phyloP scores from a whole-genome alignment of 2,888 invertebrate species.

The Nowickia ferox region DNA sequence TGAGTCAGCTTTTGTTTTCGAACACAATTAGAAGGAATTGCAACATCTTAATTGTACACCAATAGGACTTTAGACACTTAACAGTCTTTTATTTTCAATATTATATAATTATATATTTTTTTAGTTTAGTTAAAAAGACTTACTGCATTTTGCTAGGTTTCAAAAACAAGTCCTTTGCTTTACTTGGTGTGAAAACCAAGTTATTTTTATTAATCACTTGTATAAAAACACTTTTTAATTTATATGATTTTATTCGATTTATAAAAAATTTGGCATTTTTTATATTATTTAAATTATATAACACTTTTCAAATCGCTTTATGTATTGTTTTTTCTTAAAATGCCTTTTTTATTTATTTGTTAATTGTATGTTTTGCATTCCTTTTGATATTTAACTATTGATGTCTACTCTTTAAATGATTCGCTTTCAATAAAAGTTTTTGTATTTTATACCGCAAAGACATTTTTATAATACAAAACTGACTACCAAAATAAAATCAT shows the following conservation, averaged over 20 bases:
- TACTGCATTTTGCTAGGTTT: slow-evolving; percentile 63
- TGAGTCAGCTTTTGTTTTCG: slow-evolving; percentile 47
- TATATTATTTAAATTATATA: slow-evolving; percentile 1
- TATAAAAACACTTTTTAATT: slow-evolving; percentile 3
- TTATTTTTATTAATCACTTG: slow-evolving; percentile 4
- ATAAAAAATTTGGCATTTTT: background rate
- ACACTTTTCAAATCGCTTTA: slow-evolving; percentile 9
- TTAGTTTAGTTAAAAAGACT: slow-evolving; percentile 26
- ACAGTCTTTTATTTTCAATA: background rate
- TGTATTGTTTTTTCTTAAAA: background rate
- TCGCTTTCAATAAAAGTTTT: slow-evolving; percentile 81
- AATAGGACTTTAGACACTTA: background rate
- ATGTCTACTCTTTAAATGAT: slow-evolving; percentile 81
- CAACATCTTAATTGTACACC: slow-evolving; percentile 49
- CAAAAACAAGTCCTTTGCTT: slow-evolving; percentile 35
- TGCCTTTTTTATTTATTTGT: slow-evolving; percentile 20
- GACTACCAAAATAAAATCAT: slow-evolving; percentile 42
- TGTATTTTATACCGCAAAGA: slow-evolving; percentile 81
- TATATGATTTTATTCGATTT: background rate
- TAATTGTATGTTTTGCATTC: slow-evolving; percentile 32
- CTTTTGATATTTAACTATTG: slow-evolving; percentile 74
- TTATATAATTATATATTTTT: background rate
- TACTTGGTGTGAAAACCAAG: slow-evolving; percentile 6
- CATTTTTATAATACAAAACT: slow-evolving; percentile 52
- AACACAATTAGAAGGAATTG: slow-evolving; percentile 49